Evolutionary conservation across 2,888 invertebrate species (phyloP).

Genomic region (Schizotus pectinicornis): DNA sequence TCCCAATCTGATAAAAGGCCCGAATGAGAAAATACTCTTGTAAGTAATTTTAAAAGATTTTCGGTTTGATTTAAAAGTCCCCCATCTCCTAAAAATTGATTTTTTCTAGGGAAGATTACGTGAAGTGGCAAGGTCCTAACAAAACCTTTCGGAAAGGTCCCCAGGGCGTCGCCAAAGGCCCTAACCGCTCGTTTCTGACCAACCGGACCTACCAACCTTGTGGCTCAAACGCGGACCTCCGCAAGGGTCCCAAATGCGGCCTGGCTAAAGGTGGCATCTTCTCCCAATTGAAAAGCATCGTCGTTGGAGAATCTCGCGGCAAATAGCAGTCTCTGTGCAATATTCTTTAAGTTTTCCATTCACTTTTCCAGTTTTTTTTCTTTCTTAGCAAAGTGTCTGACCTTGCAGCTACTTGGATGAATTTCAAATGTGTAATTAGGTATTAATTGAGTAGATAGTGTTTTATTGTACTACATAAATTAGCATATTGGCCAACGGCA

Average conservation of each 20-base stretch:
- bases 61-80: slow-evolving; percentile 1
- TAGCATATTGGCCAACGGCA: neutral
- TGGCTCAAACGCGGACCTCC: slow-evolving; percentile 71
- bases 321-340: slow-evolving; percentile 56
- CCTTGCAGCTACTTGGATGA: too few species aligned
- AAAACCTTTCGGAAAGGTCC: slow-evolving; percentile 64
- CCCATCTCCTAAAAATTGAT: neutral
- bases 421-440: too few species aligned
- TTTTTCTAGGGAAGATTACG: slow-evolving; percentile 73
- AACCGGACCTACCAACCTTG: slow-evolving; percentile 62
- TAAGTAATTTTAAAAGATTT: slow-evolving; percentile 61
- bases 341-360: slow-evolving; percentile 40
- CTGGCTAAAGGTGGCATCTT: slow-evolving; percentile 83
- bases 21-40: slow-evolving; percentile 79
- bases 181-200: slow-evolving; percentile 55
- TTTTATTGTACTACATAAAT: too few species aligned
- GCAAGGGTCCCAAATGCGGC: slow-evolving; percentile 75
- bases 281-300: slow-evolving; percentile 65
- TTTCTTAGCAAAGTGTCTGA: neutral
- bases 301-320: slow-evolving; percentile 60
- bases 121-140: slow-evolving; percentile 84
- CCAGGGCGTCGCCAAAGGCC: slow-evolving; percentile 62
- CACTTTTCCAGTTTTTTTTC: neutral
- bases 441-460: too few species aligned
- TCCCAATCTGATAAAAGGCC: slow-evolving; percentile 73